phyloP scores from a whole-genome alignment of 2,113 vertebrate genomes.

The Bubo bubo region DNA sequence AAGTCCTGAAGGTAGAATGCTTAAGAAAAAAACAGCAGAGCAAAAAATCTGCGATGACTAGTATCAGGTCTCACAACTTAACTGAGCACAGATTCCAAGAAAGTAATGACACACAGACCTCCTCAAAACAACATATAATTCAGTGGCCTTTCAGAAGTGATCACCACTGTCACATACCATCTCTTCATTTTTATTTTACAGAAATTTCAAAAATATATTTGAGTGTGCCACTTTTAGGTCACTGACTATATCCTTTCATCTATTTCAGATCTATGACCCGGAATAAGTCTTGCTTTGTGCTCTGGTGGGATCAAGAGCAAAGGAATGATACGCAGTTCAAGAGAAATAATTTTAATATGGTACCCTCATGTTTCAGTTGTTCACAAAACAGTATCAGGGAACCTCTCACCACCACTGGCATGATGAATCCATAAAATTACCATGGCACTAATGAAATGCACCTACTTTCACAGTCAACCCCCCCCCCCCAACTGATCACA shows the following conservation, averaged over 20 bases:
- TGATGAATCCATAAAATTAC: not conserved
- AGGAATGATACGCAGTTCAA: not conserved
- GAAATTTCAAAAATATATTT: not conserved
- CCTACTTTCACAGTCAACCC: not conserved
- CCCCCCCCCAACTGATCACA: not conserved
- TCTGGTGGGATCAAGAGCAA: not conserved
- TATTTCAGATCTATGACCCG: not conserved
- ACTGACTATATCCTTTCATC: not conserved
- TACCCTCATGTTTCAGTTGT: not conserved
- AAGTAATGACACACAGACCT: not conserved
- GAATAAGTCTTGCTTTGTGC: not conserved
- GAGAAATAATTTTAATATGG: not conserved
- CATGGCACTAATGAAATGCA: not conserved
- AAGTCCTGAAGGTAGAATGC: not conserved
- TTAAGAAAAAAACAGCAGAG: not conserved
- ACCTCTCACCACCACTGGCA: not conserved
- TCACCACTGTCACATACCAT: not conserved
- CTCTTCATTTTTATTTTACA: not conserved
- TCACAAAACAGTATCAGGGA: not conserved
- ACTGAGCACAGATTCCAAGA: not conserved
- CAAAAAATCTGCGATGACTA: not conserved
- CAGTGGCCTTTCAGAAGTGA: not conserved
- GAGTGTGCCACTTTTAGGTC: not conserved
- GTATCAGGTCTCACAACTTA: not conserved
- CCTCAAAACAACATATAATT: not conserved